Conservation (phyloP, 2,113 vertebrate species). For the Mionectes macconnelli region DNA sequence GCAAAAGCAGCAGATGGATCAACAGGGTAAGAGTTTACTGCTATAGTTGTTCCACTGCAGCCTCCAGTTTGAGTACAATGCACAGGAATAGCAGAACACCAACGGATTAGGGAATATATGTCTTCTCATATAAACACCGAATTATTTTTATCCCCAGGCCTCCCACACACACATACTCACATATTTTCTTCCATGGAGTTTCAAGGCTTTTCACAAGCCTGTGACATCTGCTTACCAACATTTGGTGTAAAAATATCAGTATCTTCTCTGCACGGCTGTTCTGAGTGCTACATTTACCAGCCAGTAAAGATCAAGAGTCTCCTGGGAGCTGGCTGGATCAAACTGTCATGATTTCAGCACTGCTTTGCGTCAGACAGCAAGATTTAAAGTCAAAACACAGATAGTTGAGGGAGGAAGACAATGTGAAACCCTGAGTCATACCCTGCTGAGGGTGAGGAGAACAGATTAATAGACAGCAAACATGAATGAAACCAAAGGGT, state of each 20-base stretch:
- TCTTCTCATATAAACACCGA: not conserved
- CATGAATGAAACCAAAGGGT: conserved; percentile 38
- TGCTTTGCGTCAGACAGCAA: conserved; percentile 69
- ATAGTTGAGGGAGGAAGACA: conserved; percentile 42
- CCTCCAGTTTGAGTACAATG: not conserved
- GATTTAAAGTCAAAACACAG: conserved; percentile 67
- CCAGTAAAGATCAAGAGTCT: conserved; percentile 50
- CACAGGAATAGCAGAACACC: conserved; percentile 33
- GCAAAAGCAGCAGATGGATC: not conserved
- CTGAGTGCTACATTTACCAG: conserved; percentile 31
- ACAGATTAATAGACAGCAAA: conserved; percentile 41
- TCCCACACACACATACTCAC: conserved; percentile 15
- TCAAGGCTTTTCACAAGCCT: conserved; percentile 35
- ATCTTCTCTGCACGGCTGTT: conserved; percentile 10
- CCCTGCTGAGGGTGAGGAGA: conserved; percentile 40
- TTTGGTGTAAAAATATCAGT: conserved; percentile 53
- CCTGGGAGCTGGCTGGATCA: conserved; percentile 56
- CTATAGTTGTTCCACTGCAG: not conserved
- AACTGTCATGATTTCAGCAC: conserved; percentile 56
- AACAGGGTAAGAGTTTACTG: not conserved
- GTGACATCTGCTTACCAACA: conserved; percentile 60
- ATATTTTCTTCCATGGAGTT: not conserved
- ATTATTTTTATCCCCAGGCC: conserved; percentile 48
- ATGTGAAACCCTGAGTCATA: conserved; percentile 70
- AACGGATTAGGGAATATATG: not conserved